Percentiles rank a stretch among this genome's conserved stretches.
Conservation (phyloP, 1,140 invertebrate genomes). For the Drosophila funebris region DNA sequence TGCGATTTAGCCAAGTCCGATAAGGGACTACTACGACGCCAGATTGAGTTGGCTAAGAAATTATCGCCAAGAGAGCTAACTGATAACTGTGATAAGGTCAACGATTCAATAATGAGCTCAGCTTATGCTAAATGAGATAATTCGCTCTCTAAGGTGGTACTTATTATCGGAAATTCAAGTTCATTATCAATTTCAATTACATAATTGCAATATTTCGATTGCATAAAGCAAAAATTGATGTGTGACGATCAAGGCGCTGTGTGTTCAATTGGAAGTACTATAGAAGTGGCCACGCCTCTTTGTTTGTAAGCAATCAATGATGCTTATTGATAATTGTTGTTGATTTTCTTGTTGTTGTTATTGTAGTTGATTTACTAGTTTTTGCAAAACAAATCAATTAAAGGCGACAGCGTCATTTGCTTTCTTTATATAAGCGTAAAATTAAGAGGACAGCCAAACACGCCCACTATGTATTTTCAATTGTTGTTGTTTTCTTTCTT, state of each 20-base stretch:
- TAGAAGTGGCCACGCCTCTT: constrained; percentile 5
- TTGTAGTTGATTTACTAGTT: constrained; percentile 9
- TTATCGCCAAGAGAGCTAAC: neutral
- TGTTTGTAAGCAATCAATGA: constrained; percentile 46
- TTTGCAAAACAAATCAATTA: constrained; percentile 73
- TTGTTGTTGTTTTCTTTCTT: constrained; percentile 43
- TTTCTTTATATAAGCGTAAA: constrained; percentile 39
- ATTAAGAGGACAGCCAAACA: constrained; percentile 30
- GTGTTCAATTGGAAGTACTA: constrained; percentile 1
- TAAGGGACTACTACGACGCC: neutral
- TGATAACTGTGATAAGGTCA: neutral
- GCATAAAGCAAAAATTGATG: neutral
- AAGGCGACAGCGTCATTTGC: constrained; percentile 43
- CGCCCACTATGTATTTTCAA: constrained; percentile 54
- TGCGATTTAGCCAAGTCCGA: neutral
- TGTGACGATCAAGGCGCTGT: neutral
- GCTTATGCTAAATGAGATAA: neutral
- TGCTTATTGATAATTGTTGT: constrained; percentile 52
- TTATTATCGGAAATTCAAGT: constrained; percentile 45
- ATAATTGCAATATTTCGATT: constrained; percentile 16
- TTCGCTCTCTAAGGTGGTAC: constrained; percentile 20
- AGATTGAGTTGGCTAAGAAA: neutral
- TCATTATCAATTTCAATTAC: constrained; percentile 40
- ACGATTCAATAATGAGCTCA: neutral
- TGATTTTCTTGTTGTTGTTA: constrained; percentile 7